Conservation (phyloP, 2,113 vertebrate species). For the Rhinoptilus africanus region DNA sequence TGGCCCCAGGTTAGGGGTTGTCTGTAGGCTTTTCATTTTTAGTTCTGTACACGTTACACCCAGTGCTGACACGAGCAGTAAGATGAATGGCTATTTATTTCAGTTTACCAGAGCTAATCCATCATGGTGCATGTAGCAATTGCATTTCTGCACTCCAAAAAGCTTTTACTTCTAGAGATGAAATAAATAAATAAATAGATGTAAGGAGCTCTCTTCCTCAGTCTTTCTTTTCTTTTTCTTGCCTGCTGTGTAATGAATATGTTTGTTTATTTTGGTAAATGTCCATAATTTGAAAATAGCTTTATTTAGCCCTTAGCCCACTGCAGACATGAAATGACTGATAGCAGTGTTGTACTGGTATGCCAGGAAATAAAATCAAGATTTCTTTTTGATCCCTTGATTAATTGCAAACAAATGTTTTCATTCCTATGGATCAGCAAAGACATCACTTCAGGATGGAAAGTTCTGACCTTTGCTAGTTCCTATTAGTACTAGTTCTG, state of each 20-base stretch:
- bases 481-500: neutral
- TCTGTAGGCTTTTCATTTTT: conserved; percentile 46
- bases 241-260: conserved; percentile 1
- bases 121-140: conserved; percentile 64
- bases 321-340: conserved; percentile 39
- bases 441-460: neutral
- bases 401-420: conserved; percentile 60
- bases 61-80: neutral
- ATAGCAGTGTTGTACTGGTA: conserved; percentile 11
- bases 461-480: conserved; percentile 17
- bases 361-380: conserved; percentile 1
- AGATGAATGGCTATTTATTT: conserved; percentile 73
- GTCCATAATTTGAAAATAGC: conserved; percentile 63
- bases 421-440: conserved; percentile 38
- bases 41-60: neutral
- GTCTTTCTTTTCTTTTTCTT: neutral
- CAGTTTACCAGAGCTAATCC: conserved; percentile 55
- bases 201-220: conserved; percentile 24
- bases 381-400: conserved; percentile 56
- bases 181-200: conserved; percentile 66
- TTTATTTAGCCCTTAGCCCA: conserved; percentile 56
- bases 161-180: conserved; percentile 57
- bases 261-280: conserved; percentile 64
- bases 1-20: conserved; percentile 10
- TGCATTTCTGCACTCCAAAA: conserved; percentile 42